These are phyloP conservation scores for Orientallactaga sibirica DNA, from an alignment of 2,797 vertebrate species.

Conservation along the genomic window DNA sequence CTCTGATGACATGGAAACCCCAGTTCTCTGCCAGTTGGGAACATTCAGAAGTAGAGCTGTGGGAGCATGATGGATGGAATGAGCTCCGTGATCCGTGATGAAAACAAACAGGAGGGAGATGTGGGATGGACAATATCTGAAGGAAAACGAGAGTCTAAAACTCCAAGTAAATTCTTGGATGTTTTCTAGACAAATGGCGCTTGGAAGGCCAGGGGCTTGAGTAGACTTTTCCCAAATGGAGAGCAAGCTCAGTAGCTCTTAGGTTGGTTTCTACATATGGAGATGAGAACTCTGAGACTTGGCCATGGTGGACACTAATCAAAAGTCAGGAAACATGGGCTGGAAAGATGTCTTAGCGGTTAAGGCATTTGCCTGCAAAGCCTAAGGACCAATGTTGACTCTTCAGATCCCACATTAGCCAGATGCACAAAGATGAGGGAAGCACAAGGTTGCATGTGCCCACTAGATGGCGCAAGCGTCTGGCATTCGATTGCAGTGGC, in stretches of 20 bases:
- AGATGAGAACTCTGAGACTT: not conserved
- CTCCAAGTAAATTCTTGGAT: slow-evolving; percentile 13
- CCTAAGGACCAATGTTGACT: too few species aligned
- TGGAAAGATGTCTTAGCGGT: too few species aligned
- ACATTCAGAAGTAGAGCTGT: slow-evolving; percentile 6
- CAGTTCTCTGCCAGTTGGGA: slow-evolving; percentile 60
- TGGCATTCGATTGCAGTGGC: too few species aligned
- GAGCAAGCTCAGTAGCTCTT: not conserved
- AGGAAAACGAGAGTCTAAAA: slow-evolving; percentile 7
- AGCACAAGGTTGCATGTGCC: too few species aligned
- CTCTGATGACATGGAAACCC: slow-evolving; percentile 71
- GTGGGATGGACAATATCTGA: not conserved
- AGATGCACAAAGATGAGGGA: too few species aligned
- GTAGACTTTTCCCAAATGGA: not conserved
- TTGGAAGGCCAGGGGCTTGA: not conserved
- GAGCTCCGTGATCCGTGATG: not conserved
- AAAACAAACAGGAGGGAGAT: slow-evolving; percentile 6
- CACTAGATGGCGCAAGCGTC: too few species aligned
- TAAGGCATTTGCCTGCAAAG: too few species aligned
- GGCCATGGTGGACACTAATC: not conserved
- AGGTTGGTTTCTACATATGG: not conserved
- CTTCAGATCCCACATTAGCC: too few species aligned
- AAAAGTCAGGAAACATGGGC: not conserved
- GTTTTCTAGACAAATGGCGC: not conserved
- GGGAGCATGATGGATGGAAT: slow-evolving; percentile 13